Conservation (phyloP, 2,113 vertebrate species). For the Urocynchramus pylzowi region DNA sequence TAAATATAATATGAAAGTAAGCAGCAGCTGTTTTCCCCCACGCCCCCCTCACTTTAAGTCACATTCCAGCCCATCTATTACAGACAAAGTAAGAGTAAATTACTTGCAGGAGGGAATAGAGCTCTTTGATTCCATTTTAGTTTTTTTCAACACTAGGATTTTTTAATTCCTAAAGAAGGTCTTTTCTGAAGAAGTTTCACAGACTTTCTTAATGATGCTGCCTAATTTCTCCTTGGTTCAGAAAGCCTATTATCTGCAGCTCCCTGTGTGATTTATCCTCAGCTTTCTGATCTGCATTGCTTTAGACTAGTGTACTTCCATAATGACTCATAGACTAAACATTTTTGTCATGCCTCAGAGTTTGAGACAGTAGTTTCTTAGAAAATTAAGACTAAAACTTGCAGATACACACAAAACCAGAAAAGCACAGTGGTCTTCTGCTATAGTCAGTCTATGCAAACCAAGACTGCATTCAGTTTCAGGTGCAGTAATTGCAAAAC, state of each 20-base stretch:
- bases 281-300: neutral
- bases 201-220: neutral
- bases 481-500: neutral
- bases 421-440: neutral
- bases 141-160: neutral
- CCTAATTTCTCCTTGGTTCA: neutral
- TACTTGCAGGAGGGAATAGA: neutral
- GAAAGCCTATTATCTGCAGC: neutral
- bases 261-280: neutral
- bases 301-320: neutral
- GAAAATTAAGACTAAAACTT: neutral
- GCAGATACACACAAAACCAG: neutral
- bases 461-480: neutral
- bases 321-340: neutral
- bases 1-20: neutral
- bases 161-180: neutral
- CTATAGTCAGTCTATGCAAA: neutral
- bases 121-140: rapidly evolving
- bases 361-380: neutral
- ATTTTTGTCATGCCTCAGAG: neutral
- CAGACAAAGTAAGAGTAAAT: neutral
- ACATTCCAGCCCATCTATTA: neutral
- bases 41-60: neutral
- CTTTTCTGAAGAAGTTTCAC: neutral
- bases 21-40: neutral